Evolutionary conservation across 1,140 invertebrate species (phyloP).

Genomic region (Luehdorfia chinensis): DNA sequence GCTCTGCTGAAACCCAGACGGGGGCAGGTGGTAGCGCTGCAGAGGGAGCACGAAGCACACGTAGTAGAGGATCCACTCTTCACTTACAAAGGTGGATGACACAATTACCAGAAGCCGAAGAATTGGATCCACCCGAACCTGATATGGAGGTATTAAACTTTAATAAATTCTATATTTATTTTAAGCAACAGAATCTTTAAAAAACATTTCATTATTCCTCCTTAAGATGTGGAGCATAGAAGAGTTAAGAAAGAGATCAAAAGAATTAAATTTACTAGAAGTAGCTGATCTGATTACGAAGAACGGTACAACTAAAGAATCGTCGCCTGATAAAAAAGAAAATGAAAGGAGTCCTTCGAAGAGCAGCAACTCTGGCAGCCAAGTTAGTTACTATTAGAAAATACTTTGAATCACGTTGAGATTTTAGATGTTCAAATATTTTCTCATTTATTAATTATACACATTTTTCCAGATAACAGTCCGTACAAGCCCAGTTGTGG

Average conservation of each 20-base stretch:
- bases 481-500: slow-evolving; percentile 81
- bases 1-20: slow-evolving; percentile 65
- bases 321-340: slow-evolving; percentile 68
- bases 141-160: slow-evolving; percentile 71
- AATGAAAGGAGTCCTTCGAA: slow-evolving; percentile 81
- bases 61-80: slow-evolving; percentile 79
- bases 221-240: slow-evolving; percentile 85
- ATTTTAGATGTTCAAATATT: too few species aligned
- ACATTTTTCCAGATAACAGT: slow-evolving; percentile 80
- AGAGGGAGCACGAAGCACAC: slow-evolving; percentile 58
- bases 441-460: too few species aligned
- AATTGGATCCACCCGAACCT: slow-evolving; percentile 57
- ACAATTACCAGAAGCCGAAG: slow-evolving; percentile 74
- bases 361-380: slow-evolving; percentile 85
- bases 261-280: slow-evolving; percentile 80
- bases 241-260: slow-evolving; percentile 81
- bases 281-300: slow-evolving; percentile 58
- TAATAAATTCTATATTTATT: too few species aligned
- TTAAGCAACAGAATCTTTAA: too few species aligned
- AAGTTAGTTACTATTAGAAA: too few species aligned
- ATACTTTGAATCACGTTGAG: too few species aligned
- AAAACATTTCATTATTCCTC: too few species aligned
- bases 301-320: slow-evolving; percentile 42
- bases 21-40: slow-evolving; percentile 50
- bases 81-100: slow-evolving; percentile 87